These are phyloP conservation scores for Orientallactaga bullata DNA, from an alignment of 2,113 vertebrate species.

Conservation along the genomic window DNA sequence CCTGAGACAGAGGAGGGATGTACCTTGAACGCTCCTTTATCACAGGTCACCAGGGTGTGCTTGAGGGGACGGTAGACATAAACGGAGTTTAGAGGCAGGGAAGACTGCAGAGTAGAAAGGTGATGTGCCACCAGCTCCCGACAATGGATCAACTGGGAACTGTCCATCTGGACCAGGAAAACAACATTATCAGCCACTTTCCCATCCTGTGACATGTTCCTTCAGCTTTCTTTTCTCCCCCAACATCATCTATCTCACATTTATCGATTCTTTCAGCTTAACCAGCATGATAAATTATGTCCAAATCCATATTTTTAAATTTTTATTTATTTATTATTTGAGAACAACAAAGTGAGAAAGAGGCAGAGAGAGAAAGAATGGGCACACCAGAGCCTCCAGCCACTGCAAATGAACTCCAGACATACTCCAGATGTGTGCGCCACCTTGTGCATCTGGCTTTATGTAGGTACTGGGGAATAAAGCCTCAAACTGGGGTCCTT, in stretches of 20 bases:
- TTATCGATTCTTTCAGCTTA: neutral
- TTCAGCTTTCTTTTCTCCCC: neutral
- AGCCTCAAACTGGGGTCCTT: no score
- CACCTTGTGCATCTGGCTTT: no score
- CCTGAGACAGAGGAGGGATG: slow-evolving; percentile 88
- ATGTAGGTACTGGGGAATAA: no score
- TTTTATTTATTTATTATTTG: no score
- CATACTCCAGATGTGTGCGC: no score
- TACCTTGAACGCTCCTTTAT: slow-evolving; percentile 85
- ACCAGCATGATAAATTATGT: neutral
- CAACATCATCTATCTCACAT: neutral
- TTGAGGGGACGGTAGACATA: slow-evolving; percentile 97
- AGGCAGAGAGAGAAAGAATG: no score
- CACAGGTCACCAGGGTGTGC: slow-evolving; percentile 89
- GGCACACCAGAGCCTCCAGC: no score
- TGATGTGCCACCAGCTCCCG: slow-evolving; percentile 95
- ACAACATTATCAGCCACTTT: neutral
- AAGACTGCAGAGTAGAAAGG: slow-evolving; percentile 92
- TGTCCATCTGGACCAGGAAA: slow-evolving; percentile 90
- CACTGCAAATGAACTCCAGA: no score
- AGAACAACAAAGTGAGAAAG: no score
- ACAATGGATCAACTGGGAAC: slow-evolving; percentile 95
- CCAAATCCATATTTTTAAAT: no score
- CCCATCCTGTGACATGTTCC: accelerated
- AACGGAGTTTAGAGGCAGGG: slow-evolving; percentile 95